These are phyloP conservation scores for Monopis laevigella DNA, from an alignment of 2,888 invertebrate species.

Conservation along the genomic window DNA sequence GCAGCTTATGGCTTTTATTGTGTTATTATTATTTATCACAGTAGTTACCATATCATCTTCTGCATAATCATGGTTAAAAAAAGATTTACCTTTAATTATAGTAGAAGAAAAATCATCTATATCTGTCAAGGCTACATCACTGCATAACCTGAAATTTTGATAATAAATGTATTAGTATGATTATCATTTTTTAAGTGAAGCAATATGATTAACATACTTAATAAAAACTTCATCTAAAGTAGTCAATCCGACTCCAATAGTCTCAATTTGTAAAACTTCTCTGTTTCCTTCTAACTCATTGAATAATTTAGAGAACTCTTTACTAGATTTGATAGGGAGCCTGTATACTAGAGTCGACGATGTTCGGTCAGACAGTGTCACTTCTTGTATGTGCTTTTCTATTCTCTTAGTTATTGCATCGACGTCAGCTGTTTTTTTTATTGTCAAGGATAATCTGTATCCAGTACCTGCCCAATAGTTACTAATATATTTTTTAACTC, in stretches of 20 bases:
- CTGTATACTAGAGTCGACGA: conserved; percentile 37
- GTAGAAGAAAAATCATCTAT: conserved; percentile 29
- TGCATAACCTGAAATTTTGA: conserved; percentile 41
- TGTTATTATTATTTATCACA: too few species aligned
- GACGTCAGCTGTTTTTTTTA: conserved; percentile 26
- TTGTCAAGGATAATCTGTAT: conserved; percentile 73
- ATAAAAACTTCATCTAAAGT: conserved; percentile 94
- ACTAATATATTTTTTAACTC: too few species aligned
- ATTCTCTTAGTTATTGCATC: conserved; percentile 31
- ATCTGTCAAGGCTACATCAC: conserved; percentile 31
- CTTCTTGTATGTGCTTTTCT: conserved; percentile 28
- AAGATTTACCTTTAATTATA: too few species aligned
- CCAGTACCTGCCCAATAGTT: conserved; percentile 70
- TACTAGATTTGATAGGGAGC: conserved; percentile 55
- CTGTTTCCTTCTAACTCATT: conserved; percentile 68
- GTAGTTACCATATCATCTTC: too few species aligned
- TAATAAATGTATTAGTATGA: neutral
- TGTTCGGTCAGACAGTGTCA: conserved; percentile 26
- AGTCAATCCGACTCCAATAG: conserved; percentile 85
- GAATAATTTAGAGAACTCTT: conserved; percentile 70
- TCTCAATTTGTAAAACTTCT: conserved; percentile 70
- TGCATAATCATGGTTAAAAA: too few species aligned
- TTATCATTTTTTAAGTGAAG: neutral
- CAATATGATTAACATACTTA: conserved; percentile 69
- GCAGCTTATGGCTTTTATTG: too few species aligned